phyloP scores from a whole-genome alignment of 2,888 invertebrate genomes.

The Hartigia nigra region DNA sequence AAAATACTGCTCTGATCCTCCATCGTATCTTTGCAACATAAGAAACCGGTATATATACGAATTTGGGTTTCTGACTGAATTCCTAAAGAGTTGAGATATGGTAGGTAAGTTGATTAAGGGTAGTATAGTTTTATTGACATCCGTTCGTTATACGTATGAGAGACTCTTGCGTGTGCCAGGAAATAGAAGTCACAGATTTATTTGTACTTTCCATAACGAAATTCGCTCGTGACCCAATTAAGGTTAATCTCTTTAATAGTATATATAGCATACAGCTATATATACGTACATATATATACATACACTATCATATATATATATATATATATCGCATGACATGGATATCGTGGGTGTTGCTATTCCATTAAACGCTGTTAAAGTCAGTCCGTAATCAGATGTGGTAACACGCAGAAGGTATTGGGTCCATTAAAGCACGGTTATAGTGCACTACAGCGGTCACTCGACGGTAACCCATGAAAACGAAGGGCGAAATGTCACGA shows the following conservation, averaged over 20 bases:
- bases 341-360: not conserved
- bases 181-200: not conserved
- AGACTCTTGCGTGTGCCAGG: not conserved
- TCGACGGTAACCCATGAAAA: slow-evolving; percentile 1
- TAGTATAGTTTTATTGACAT: not conserved
- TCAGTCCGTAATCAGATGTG: slow-evolving; percentile 14
- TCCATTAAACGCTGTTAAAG: slow-evolving; percentile 14
- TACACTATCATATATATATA: too few relatives aligned
- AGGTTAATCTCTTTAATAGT: not conserved
- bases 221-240: not conserved
- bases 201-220: not conserved
- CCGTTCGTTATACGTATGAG: not conserved
- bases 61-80: not conserved
- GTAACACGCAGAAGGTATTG: slow-evolving; percentile 14
- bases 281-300: too few relatives aligned
- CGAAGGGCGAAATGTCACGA: not conserved
- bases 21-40: not conserved
- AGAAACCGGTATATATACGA: not conserved
- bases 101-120: not conserved
- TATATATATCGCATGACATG: not conserved
- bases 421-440: not conserved
- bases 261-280: too few relatives aligned
- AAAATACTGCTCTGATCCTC: not conserved
- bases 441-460: not conserved
- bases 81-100: not conserved